Evolutionary conservation across 1,140 invertebrate species (phyloP), one percentile per base, ranked within the genome.

Genomic region (Drosophila fuyamai): DNA sequence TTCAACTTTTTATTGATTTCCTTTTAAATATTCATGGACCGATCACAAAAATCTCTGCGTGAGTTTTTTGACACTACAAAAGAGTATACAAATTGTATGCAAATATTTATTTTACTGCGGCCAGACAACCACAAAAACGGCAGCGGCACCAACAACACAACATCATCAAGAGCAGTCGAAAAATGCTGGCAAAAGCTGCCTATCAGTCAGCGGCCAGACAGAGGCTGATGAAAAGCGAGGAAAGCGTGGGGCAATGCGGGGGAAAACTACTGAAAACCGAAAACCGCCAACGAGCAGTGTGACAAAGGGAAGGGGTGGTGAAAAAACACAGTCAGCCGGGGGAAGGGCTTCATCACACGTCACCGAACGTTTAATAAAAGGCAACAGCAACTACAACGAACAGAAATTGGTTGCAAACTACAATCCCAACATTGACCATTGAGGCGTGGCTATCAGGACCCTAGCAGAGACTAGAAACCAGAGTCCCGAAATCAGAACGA

Each of bases 371-470:
- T 86, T 79, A 86, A 79, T 88, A 79, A 76, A 76, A 73, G 75
- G 56, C 66, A 41, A 40, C 14, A 54, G 51, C 50, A 53, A 44
- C 16, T 48, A 38, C 65, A 58, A 58, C 67, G 66, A 48, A 71
- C 67, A 48, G 67, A 71, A 71, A 71, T 71, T 71, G 67, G 67
- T 72, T 72, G 68, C 44, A 67, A 76, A 76, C 75, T 77, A 59
- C 63, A 78, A 72, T 56, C 23, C 65, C 74, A 78, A 58, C 65
- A 85, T 75, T 85, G 82, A 62, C 60, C 71, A 86, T 76, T 86
- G 79, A 79, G 66, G 82, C 83, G 80, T 83, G 51, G 48, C 66
- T 86, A 86, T 86, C 83, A 53, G 79, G 18, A 48, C 51, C 18
- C 36, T 48, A 47, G 36, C 75, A 81, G 71, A 43, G 57, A 14